Conservation (phyloP, 2,888 invertebrate species). For the Vanessa cardui region DNA sequence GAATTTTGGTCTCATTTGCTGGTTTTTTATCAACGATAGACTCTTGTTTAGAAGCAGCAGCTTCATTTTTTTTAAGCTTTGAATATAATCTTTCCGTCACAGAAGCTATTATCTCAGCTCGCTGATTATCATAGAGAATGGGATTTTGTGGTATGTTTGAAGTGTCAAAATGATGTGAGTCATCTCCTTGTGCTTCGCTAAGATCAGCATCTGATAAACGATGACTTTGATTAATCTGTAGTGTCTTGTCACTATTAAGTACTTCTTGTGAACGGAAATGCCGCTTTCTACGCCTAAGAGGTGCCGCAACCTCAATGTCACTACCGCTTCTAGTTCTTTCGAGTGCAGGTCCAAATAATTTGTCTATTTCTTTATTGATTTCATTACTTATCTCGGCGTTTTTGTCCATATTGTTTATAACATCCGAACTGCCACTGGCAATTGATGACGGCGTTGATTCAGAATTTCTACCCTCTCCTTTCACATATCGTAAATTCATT, state of each 20-base stretch:
- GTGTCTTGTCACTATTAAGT: slow-evolving; percentile 56
- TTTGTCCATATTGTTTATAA: slow-evolving; percentile 59
- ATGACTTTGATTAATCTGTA: slow-evolving; percentile 42
- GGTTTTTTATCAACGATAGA: slow-evolving; percentile 64
- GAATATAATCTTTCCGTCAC: slow-evolving; percentile 87
- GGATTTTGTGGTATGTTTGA: slow-evolving; percentile 55
- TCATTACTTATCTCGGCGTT: slow-evolving; percentile 59
- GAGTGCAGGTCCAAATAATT: slow-evolving; percentile 66
- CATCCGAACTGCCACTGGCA: slow-evolving; percentile 67
- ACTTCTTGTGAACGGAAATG: slow-evolving; percentile 78
- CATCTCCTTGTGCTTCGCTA: slow-evolving; percentile 52
- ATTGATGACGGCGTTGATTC: slow-evolving; percentile 63
- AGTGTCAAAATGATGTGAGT: slow-evolving; percentile 47
- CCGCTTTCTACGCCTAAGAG: slow-evolving; percentile 66
- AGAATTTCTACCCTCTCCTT: slow-evolving; percentile 57
- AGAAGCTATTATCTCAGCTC: slow-evolving; percentile 87
- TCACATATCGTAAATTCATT: slow-evolving; percentile 59
- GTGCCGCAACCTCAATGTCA: slow-evolving; percentile 68
- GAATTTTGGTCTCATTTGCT: slow-evolving; percentile 45
- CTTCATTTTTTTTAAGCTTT: slow-evolving; percentile 80
- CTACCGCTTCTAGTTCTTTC: slow-evolving; percentile 74
- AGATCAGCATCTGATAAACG: slow-evolving; percentile 48
- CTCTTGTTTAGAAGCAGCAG: slow-evolving; percentile 65
- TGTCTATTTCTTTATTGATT: slow-evolving; percentile 72
- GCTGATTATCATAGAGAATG: slow-evolving; percentile 73